Base-by-base conservation (phyloP, 2,888 invertebrate species). In the Anorthoa munda region DNA sequence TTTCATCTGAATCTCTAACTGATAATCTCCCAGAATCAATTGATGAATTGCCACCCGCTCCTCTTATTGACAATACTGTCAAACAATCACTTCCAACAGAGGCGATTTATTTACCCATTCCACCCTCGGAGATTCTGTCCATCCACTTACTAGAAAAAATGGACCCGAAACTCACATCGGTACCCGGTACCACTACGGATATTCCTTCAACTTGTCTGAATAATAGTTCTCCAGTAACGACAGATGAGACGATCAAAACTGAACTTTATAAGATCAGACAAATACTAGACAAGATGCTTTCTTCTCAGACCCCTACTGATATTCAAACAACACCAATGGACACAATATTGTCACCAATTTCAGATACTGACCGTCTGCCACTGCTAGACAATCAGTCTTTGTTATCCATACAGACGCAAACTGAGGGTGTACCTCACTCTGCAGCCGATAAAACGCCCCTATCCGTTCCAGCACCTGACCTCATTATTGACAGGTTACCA, bases 221-320 rank as follows among this genome's bases (percentile, higher is more conserved):
- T 2, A 71, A 79, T 71, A 51, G 21, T 39, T 51, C 11, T 39
- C 46, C 51, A 53, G 21, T 21, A 11, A 64, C 21, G n/a, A 17
- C 53, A 64, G 76, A 79, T 45, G 21, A 23, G 58, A 45, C 53
- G 1, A 5, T 79, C 17, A 63, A 72, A 72, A 48, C 26, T 0
- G 76, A 77, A 59, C 73, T 79, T 21, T 59, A 59, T 53, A 77
- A 73, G 53, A 56, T 79, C 12, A 77, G 74, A 45, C 39, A 50
- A 51, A 64, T 77, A 53, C 79, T 77, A 39, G 80, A 77, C n/a
- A 79, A 64, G 2, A 53, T 77, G 80, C 58, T 79, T 45, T 45
- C 46, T 1, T 53, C 48, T 23, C 64, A 59, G 18, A 64, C 17
- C 1, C 21, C 15, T 45, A n/a, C 11, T 17, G 18, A 26, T 55